A percentile compares a stretch with the other conserved stretches of the same genome.
Conservation (phyloP, 1,140 invertebrate species). For the Marisa cornuarietis region DNA sequence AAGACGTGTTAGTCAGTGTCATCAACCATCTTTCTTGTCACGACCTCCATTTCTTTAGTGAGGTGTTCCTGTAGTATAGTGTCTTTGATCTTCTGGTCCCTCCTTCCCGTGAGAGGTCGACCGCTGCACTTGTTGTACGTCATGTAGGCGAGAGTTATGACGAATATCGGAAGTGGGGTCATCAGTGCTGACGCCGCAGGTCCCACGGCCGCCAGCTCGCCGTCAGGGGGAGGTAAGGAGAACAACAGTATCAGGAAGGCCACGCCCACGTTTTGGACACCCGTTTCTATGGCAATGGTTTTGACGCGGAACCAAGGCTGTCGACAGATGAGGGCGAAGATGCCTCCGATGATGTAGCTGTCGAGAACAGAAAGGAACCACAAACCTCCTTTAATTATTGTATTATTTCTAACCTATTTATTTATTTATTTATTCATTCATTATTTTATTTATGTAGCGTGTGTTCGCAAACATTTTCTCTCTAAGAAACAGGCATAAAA, state of each 20-base stretch:
- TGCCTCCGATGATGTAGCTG: constrained; percentile 81
- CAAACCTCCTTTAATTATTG: too few species aligned
- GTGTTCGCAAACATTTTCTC: too few species aligned
- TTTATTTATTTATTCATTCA: too few species aligned
- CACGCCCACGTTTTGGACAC: constrained; percentile 68
- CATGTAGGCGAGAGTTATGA: constrained; percentile 38
- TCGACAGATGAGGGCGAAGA: constrained; percentile 48
- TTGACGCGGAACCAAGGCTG: constrained; percentile 61
- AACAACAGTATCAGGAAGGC: constrained; percentile 67
- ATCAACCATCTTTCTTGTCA: too few species aligned
- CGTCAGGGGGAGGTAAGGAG: constrained; percentile 66
- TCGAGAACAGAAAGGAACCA: too few species aligned
- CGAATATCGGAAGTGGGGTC: constrained; percentile 87
- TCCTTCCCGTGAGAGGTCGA: constrained; percentile 17
- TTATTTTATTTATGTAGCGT: too few species aligned
- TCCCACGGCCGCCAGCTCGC: constrained; percentile 65
- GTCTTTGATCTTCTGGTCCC: neutral
- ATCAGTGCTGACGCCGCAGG: constrained; percentile 80
- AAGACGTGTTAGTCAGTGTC: too few species aligned
- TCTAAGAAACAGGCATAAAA: too few species aligned
- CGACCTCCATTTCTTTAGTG: too few species aligned
- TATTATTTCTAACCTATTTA: too few species aligned
- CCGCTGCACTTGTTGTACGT: constrained; percentile 38
- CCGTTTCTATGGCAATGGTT: constrained; percentile 69
- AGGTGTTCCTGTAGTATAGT: too few species aligned